These are phyloP conservation scores for Pseudomugil gertrudae DNA, from an alignment of 2,797 vertebrate species.

Conservation along the genomic window DNA sequence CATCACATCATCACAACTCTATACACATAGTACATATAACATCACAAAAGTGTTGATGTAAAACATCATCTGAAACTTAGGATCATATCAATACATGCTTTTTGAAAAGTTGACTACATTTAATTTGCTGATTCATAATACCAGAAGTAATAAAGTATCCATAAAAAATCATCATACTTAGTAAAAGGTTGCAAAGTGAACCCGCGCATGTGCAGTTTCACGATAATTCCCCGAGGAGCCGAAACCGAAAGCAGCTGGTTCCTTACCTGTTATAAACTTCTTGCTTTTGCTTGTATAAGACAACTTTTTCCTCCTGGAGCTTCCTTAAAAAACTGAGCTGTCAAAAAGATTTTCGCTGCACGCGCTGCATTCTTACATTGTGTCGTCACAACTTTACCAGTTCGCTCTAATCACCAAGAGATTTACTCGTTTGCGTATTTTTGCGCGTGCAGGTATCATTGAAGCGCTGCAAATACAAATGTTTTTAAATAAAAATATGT, in stretches of 20 bases:
- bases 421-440: background rate
- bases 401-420: slow-evolving; percentile 11
- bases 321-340: accelerated
- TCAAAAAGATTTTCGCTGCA: accelerated
- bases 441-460: background rate
- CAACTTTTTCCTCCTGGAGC: background rate
- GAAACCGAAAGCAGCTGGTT: background rate
- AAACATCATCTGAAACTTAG: background rate
- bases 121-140: background rate
- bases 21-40: too few species aligned
- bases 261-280: background rate
- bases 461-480: background rate
- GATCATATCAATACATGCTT: background rate
- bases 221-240: background rate
- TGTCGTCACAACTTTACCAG: background rate
- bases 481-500: accelerated
- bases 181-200: too few species aligned
- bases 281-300: background rate
- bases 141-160: background rate
- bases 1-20: background rate
- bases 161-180: too few species aligned
- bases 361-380: background rate
- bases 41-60: background rate
- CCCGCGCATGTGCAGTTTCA: slow-evolving; percentile 39
- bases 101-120: background rate